phyloP scores from a whole-genome alignment of 1,140 invertebrate genomes.

The Lepidurus packardi region DNA sequence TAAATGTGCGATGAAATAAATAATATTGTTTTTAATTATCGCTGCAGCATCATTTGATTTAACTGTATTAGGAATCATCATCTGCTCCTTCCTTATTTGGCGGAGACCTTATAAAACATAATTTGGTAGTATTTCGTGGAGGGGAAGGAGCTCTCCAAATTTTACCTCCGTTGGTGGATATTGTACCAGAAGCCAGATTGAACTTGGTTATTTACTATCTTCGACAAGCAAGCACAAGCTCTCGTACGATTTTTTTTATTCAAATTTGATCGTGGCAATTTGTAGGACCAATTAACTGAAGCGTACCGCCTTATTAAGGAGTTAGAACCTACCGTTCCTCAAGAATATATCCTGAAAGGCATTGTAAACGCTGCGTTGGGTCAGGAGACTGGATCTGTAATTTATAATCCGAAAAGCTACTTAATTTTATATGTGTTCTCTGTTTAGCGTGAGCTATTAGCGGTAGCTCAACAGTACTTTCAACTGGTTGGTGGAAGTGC shows the following conservation, averaged over 20 bases:
- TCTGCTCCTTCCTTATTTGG: slow-evolving; percentile 19
- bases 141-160: slow-evolving; percentile 90
- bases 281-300: slow-evolving; percentile 72
- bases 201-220: slow-evolving; percentile 95
- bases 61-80: not conserved
- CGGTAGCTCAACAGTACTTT: slow-evolving; percentile 92
- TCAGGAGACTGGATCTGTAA: slow-evolving; percentile 83
- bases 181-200: slow-evolving; percentile 90
- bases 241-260: not conserved
- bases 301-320: slow-evolving; percentile 88
- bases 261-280: slow-evolving; percentile 19
- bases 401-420: slow-evolving; percentile 23
- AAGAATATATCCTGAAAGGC: slow-evolving; percentile 95
- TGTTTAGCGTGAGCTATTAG: slow-evolving; percentile 81
- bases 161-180: slow-evolving; percentile 83
- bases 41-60: no score
- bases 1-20: not conserved
- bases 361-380: slow-evolving; percentile 90
- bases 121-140: slow-evolving; percentile 89
- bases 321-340: slow-evolving; percentile 82
- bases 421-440: slow-evolving; percentile 15
- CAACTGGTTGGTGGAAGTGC: slow-evolving; percentile 91
- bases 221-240: slow-evolving; percentile 57
- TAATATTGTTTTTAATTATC: not conserved
- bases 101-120: slow-evolving; percentile 84